Percentiles rank a stretch among this genome's conserved stretches.
phyloP scores from a whole-genome alignment of 1,140 invertebrate genomes.

The Trichomalopsis sarcophagae region DNA sequence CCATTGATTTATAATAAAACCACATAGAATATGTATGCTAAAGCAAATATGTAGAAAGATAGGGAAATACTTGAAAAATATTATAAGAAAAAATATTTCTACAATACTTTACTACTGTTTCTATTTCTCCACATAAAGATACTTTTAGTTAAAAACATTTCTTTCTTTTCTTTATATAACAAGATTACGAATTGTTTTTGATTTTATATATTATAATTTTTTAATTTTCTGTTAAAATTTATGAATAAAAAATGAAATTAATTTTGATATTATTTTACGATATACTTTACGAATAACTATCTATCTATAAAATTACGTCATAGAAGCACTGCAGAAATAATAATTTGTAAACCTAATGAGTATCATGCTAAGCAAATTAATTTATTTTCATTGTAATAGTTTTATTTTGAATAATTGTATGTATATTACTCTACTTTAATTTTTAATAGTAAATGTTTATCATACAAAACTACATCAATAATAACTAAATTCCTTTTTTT shows the following conservation, averaged over 20 bases:
- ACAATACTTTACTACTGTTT: neutral
- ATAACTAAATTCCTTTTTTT: slow-evolving; percentile 20
- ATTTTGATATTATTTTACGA: slow-evolving; percentile 17
- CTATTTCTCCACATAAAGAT: neutral
- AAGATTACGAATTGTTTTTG: slow-evolving; percentile 9
- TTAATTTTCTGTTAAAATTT: neutral
- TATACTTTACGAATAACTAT: neutral
- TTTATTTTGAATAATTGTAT: slow-evolving; percentile 30
- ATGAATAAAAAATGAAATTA: neutral
- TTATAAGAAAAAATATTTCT: slow-evolving; percentile 17
- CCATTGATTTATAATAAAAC: slow-evolving; percentile 40
- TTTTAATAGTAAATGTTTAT: slow-evolving; percentile 46
- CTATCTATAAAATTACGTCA: neutral
- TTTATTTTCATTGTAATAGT: slow-evolving; percentile 42
- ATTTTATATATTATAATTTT: slow-evolving; percentile 7
- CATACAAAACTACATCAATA: slow-evolving; percentile 22
- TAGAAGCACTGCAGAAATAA: neutral
- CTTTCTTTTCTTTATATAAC: slow-evolving; percentile 14
- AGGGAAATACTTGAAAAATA: slow-evolving; percentile 9
- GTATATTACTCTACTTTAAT: slow-evolving; percentile 18
- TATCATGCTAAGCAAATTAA: slow-evolving; percentile 31
- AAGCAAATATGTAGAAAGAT: slow-evolving; percentile 33
- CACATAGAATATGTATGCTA: slow-evolving; percentile 15
- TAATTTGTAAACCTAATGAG: slow-evolving; percentile 31
- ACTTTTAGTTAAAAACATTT: neutral